Evolutionary conservation across 2,888 invertebrate species (phyloP).

Genomic region (Luffia ferchaultella): DNA sequence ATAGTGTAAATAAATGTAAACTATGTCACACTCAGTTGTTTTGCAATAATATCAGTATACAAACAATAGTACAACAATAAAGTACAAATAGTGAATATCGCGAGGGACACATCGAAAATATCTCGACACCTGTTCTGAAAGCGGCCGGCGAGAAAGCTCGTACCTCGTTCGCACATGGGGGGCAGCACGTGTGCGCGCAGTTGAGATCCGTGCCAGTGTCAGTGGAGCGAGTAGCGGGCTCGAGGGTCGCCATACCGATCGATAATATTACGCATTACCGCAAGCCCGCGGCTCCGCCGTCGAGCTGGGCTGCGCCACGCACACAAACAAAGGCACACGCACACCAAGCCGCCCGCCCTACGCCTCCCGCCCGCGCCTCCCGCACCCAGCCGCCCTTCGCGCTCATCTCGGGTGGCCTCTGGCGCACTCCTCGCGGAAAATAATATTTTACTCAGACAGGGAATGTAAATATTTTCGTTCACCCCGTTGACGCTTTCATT

Average conservation of each 20-base stretch:
- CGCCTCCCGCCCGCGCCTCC: not conserved
- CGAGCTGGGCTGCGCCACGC: slow-evolving; percentile 3
- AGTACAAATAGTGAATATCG: not conserved
- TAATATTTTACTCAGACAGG: slow-evolving; percentile 8
- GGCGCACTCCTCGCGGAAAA: slow-evolving; percentile 4
- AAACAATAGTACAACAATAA: too few species aligned
- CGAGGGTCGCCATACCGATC: slow-evolving; percentile 49
- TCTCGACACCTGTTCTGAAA: not conserved
- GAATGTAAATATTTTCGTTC: slow-evolving; percentile 12
- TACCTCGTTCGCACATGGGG: not conserved
- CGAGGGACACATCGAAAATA: not conserved
- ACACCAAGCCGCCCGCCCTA: not conserved
- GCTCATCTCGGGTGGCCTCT: not conserved
- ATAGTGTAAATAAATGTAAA: too few species aligned
- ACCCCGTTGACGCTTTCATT: slow-evolving; percentile 11
- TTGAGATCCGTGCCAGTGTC: not conserved
- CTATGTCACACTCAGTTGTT: too few species aligned
- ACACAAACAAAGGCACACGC: not conserved
- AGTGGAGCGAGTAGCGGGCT: slow-evolving; percentile 19
- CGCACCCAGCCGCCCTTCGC: slow-evolving; percentile 1
- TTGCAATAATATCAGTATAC: too few species aligned
- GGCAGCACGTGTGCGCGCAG: not conserved
- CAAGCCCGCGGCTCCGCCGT: slow-evolving; percentile 28
- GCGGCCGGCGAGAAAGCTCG: not conserved
- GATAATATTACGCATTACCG: slow-evolving; percentile 64